Conservation (phyloP, 1,140 invertebrate species). For the Mesaphorura yosii region DNA sequence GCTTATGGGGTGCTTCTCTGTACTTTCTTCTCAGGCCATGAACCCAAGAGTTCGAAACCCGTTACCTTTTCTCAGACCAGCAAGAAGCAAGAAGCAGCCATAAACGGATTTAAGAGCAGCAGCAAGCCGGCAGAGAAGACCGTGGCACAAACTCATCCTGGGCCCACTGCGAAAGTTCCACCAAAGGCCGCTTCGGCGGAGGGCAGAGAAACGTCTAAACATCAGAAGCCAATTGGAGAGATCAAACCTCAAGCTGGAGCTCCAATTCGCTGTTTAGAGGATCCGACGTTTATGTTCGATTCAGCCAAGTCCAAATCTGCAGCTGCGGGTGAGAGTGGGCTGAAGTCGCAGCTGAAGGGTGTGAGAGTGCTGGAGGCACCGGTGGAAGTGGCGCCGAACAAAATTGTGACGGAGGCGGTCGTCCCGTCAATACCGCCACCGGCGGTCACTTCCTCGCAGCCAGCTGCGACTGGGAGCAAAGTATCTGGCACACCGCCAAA, state of each 20-base stretch:
- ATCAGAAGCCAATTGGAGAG: constrained; percentile 8
- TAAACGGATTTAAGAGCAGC: too few species aligned
- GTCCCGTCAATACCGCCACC: not conserved
- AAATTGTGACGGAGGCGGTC: constrained; percentile 10
- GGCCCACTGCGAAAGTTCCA: not conserved
- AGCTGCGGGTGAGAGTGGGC: too few species aligned
- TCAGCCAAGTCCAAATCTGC: constrained; percentile 13
- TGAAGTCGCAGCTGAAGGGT: too few species aligned
- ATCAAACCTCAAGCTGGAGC: constrained; percentile 40
- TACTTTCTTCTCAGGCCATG: too few species aligned
- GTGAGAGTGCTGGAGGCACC: too few species aligned
- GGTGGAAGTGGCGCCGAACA: constrained; percentile 21
- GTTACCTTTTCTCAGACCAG: too few species aligned
- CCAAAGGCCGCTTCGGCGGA: not conserved
- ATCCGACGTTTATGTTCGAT: constrained; percentile 44
- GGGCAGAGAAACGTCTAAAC: constrained; percentile 3
- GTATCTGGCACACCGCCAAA: not conserved
- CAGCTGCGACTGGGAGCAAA: not conserved
- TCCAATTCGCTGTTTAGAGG: constrained; percentile 43
- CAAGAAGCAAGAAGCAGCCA: too few species aligned
- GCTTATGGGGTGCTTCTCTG: too few species aligned
- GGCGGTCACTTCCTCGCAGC: not conserved
- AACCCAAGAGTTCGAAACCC: too few species aligned
- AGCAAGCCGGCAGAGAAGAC: too few species aligned
- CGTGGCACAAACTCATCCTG: too few species aligned